A percentile compares a stretch with the other conserved stretches of the same genome.
These are phyloP conservation scores for Pectinophora gossypiella DNA, from an alignment of 1,140 invertebrate species.

Conservation along the genomic window DNA sequence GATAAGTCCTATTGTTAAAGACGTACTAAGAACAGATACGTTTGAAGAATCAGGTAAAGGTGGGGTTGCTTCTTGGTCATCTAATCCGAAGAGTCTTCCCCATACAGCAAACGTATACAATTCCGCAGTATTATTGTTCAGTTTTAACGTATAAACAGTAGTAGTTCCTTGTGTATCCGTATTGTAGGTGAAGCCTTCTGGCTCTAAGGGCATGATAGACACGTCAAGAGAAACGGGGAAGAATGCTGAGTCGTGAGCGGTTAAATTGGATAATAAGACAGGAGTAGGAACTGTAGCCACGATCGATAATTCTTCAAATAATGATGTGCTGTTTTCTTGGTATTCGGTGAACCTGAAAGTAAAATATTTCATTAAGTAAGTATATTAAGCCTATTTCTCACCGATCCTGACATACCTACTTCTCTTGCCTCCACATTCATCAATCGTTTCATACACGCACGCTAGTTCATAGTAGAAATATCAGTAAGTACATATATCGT, in stretches of 20 bases:
- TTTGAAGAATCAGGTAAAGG: slow-evolving; percentile 13
- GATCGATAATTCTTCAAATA: slow-evolving; percentile 50
- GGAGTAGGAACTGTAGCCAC: slow-evolving; percentile 39
- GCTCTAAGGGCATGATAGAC: slow-evolving; percentile 49
- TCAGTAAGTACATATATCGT: no score
- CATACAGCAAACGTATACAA: slow-evolving; percentile 53
- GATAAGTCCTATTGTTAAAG: no score
- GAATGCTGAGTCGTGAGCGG: slow-evolving; percentile 34
- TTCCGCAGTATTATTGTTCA: slow-evolving; percentile 25
- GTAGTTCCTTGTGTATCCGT: not conserved
- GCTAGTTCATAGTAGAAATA: no score
- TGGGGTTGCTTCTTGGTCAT: slow-evolving; percentile 32
- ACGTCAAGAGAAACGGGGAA: slow-evolving; percentile 51
- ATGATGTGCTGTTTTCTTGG: slow-evolving; percentile 28
- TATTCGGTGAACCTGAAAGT: slow-evolving; percentile 49
- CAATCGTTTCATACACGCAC: no score
- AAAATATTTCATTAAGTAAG: no score
- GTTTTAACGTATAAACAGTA: slow-evolving; percentile 21
- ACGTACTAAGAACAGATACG: not conserved
- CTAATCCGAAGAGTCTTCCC: slow-evolving; percentile 46
- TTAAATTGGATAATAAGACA: slow-evolving; percentile 17
- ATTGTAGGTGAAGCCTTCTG: slow-evolving; percentile 32
- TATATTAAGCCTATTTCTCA: no score
- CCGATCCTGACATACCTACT: no score
- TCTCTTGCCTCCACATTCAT: no score